Base-by-base conservation (phyloP, 2,888 invertebrate genomes). In the Tuberolachnus salignus region DNA sequence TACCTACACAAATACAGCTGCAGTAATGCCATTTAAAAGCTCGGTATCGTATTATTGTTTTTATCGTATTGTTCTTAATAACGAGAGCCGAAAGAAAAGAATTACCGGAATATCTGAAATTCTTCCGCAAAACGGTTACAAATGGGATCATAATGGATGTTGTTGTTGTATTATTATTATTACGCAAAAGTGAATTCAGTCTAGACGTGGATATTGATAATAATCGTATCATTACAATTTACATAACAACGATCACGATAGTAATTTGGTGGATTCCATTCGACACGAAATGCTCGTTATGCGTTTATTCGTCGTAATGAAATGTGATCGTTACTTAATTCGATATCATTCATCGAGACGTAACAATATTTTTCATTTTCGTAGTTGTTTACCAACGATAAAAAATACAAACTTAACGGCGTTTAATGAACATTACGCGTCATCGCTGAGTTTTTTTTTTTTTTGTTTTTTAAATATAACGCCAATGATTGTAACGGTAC, bases 171-270 rank as follows among this genome's bases (percentile, higher is more conserved):
- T n/a, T n/a, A 59, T 59, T 59, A 26, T 59, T n/a, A 46, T 55
- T 46, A n/a, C 23, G 26, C n/a, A 9, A 9, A 13, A 11, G 10
- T 13, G 14, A 59, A 46, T 46, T n/a, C n/a, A 23, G 71, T 71
- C 71, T 59, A 71, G 71, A 71, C 71, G 59, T 46, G 57, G 59
- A 59, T 44, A 11, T 59, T 46, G 57, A 26, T 46, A 26, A 46
- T n/a, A 16, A n/a, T 67, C 34, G 34, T 34, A 34, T 67, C n/a
- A 51, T 51, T 34, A 34, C 34, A 34, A 34, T 34, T 6, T 19
- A 14, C 14, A 14, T 34, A 9, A 34, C 14, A 46, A 13, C 11
- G 16, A 70, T 10, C 10, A 55, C 21, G 21, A 42, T 21, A 21
- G 69, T 19, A 53, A 26, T 66, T 44, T 42, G 16, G 55, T 42